phyloP scores from a whole-genome alignment of 2,113 vertebrate genomes.

The Gymnocephalus cernua region DNA sequence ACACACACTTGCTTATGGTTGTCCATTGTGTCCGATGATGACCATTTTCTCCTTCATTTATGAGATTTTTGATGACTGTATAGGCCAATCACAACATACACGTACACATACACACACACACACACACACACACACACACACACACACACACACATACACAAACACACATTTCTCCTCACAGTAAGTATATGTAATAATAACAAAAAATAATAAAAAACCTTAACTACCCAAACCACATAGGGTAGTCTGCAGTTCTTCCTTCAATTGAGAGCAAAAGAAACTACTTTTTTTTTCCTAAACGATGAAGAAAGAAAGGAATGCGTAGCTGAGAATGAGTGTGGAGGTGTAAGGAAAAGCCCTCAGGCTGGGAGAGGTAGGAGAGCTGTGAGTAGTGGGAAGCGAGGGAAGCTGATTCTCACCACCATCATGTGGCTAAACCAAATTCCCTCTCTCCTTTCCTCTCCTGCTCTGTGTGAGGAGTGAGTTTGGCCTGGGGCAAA shows the following conservation, averaged over 20 bases:
- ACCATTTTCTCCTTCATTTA: too few species aligned
- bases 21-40: too few species aligned
- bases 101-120: too few species aligned
- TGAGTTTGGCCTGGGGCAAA: conserved; percentile 95
- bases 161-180: conserved; percentile 2
- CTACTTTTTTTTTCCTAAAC: conserved; percentile 37
- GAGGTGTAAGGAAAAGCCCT: conserved; percentile 77
- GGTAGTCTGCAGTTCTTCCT: conserved; percentile 20
- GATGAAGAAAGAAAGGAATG: conserved; percentile 59
- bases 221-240: conserved; percentile 19
- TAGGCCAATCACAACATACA: too few species aligned
- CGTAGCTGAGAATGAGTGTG: conserved; percentile 67
- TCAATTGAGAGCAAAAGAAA: conserved; percentile 46
- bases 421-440: conserved; percentile 76
- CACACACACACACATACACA: conserved; percentile 15
- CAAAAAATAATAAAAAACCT: conserved; percentile 6
- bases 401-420: conserved; percentile 69
- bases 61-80: too few species aligned
- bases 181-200: conserved; percentile 27
- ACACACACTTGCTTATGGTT: too few species aligned
- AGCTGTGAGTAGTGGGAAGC: conserved; percentile 63
- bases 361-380: conserved; percentile 71
- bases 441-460: conserved; percentile 78
- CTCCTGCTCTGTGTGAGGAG: conserved; percentile 87
- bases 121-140: conserved; percentile 1